Percentiles rank a stretch among this genome's conserved stretches.
Conservation (phyloP, 2,888 invertebrate genomes). For the Papilio protenor region DNA sequence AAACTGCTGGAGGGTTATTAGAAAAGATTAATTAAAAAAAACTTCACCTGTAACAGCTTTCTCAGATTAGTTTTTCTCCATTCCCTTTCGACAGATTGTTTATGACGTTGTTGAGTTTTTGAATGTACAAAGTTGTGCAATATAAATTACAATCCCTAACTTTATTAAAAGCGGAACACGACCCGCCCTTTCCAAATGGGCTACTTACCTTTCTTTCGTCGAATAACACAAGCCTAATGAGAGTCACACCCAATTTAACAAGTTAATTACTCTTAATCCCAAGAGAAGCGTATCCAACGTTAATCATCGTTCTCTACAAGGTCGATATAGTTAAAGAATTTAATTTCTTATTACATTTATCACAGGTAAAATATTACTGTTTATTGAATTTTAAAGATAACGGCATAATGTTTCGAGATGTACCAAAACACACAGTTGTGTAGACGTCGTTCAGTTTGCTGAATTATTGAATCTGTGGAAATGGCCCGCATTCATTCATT, state of each 20-base stretch:
- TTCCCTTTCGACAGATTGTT: conserved; percentile 2
- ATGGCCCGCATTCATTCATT: not conserved
- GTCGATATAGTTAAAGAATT: not conserved
- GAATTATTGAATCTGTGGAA: not conserved
- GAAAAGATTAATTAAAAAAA: conserved; percentile 14
- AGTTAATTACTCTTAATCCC: conserved; percentile 13
- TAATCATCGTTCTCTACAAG: not conserved
- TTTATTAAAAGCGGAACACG: conserved; percentile 15
- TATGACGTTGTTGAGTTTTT: conserved; percentile 12
- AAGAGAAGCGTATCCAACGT: not conserved
- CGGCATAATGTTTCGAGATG: not conserved
- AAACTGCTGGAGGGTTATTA: not conserved
- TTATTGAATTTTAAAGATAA: no score
- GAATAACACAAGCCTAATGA: conserved; percentile 19
- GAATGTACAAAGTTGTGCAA: conserved; percentile 16
- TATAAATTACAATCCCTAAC: conserved; percentile 9
- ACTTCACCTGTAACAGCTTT: conserved; percentile 11
- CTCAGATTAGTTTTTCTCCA: conserved; percentile 11
- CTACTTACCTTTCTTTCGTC: conserved; percentile 17
- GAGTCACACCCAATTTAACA: conserved; percentile 30
- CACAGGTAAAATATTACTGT: no score
- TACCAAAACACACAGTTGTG: not conserved
- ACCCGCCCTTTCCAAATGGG: not conserved
- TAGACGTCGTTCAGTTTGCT: not conserved
- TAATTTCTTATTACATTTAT: not conserved